Base-by-base conservation (phyloP, 1,140 invertebrate genomes). In the Aphidius ervi region DNA sequence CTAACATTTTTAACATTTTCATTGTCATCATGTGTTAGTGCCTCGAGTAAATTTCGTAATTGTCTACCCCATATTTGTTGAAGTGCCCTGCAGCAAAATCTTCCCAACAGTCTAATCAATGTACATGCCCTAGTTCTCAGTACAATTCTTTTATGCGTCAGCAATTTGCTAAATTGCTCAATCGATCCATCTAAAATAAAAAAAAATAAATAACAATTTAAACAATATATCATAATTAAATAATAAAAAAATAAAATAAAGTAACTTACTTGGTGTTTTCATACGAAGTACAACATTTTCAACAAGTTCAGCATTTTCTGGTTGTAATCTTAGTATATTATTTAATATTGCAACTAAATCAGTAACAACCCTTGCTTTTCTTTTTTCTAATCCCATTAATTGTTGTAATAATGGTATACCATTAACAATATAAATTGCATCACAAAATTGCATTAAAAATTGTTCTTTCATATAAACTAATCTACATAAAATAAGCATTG, bases 401-500 rank as follows among this genome's bases (percentile, higher is more conserved):
- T 81, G 73, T 10, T 76, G 75, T 5, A 84, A 65, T 20, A 72
- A 58, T 2, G 41, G 31, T 2, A 68, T 69, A 69, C 82, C 85
- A 56, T 85, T 83, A 31, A 90, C 78, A 42, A 89, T 83, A n/a
- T 83, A 83, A 39, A 92, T 78, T 3, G 89, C 85, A 62, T 92
- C 87, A 69, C 89, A 92, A 69, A 92, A 87, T 67, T 93, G 91
- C 1, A 82, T 81, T 1, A 92, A 82, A 71, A 90, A 92, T 57
- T 85, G 82, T 37, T 87, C 82, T 41, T 87, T 83, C 9, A 83
- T 74, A 67, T 91, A 85, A 56, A 90, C 85, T 59, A 93, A 74
- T 78, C 89, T 85, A 58, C 86, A 85, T 37, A 91, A 83, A 45
- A 93, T 73, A 59, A 90, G 82, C 68, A 86, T 82, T 60, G 89